Evolutionary conservation across 2,888 invertebrate species (phyloP).

Genomic region (Melipona beecheii): DNA sequence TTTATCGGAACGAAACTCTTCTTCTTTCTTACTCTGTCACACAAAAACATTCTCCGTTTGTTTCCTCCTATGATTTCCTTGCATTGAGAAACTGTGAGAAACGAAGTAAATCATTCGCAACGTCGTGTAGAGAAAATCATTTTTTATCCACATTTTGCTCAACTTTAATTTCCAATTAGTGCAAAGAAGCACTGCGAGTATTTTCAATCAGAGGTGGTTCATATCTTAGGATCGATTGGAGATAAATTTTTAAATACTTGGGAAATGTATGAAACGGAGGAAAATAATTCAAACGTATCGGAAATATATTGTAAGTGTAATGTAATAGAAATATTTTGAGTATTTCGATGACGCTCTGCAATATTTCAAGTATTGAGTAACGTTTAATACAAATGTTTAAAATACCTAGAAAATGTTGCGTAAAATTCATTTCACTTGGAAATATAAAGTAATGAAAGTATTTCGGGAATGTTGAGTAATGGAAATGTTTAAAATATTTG

Average conservation of each 20-base stretch:
- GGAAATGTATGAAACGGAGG: neutral
- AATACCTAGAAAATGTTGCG: neutral
- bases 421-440: neutral
- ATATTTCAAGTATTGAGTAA: no score
- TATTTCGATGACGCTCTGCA: neutral
- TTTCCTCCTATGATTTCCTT: neutral
- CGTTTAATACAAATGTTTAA: neutral
- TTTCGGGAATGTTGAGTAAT: neutral
- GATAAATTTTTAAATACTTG: neutral
- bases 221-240: neutral
- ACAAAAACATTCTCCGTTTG: neutral
- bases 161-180: neutral
- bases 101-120: constrained; percentile 27
- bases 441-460: no score
- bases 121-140: constrained; percentile 51
- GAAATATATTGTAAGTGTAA: neutral
- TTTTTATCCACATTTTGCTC: neutral
- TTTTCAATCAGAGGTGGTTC: neutral
- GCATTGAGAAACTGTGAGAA: constrained; percentile 53
- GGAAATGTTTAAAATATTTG: neutral
- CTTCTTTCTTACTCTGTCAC: neutral
- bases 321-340: neutral
- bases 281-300: neutral
- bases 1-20: constrained; percentile 4
- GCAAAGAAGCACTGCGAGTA: neutral